A percentile compares a stretch with the other conserved stretches of the same genome.
Evolutionary conservation across 2,797 vertebrate species (phyloP).

Genomic region (Hypotaenidia okinawae): DNA sequence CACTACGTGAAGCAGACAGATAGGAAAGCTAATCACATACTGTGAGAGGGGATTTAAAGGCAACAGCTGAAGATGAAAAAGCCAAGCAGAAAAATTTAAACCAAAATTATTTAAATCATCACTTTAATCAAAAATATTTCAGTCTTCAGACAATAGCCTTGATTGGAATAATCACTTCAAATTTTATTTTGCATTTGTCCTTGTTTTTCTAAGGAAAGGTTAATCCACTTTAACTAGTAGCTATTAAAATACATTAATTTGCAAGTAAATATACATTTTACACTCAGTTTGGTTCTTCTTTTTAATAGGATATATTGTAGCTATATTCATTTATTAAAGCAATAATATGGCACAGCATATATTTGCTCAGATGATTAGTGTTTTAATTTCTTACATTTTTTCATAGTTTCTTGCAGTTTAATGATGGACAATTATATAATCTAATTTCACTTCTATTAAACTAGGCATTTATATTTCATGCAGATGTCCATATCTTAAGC

Average conservation of each 20-base stretch:
- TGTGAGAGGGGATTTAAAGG: neutral
- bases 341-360: conserved; percentile 2
- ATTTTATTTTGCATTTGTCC: conserved; percentile 1
- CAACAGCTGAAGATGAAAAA: neutral
- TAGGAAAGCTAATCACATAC: neutral
- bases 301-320: conserved; percentile 6
- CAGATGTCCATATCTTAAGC: neutral
- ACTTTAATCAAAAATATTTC: neutral
- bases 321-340: conserved; percentile 5
- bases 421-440: conserved; percentile 18
- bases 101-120: neutral
- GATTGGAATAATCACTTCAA: neutral
- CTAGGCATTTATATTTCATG: conserved; percentile 35
- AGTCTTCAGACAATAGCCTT: neutral
- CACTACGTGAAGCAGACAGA: neutral
- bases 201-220: conserved; percentile 20
- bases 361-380: conserved; percentile 20
- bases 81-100: neutral
- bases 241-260: conserved; percentile 29
- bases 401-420: conserved; percentile 17
- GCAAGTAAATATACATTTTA: conserved; percentile 34
- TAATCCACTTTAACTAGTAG: neutral
- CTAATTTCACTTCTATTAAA: conserved; percentile 36
- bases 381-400: conserved; percentile 24
- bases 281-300: neutral